phyloP scores from a whole-genome alignment of 1,140 invertebrate genomes.

The Metaphire vulgaris region DNA sequence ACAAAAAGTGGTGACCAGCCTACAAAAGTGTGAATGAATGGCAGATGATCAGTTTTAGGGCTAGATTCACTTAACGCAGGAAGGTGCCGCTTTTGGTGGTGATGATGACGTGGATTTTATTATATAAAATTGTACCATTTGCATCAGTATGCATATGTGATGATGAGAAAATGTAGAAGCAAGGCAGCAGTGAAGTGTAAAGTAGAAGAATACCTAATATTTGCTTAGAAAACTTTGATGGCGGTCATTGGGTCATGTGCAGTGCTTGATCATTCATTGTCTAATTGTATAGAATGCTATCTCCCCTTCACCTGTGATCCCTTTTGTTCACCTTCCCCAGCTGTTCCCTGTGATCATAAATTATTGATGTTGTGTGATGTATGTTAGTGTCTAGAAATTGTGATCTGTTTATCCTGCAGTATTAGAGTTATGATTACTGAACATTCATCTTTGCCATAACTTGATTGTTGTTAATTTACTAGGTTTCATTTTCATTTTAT shows the following conservation, averaged over 20 bases:
- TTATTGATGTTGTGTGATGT: not conserved
- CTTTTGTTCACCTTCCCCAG: not conserved
- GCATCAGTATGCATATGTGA: not conserved
- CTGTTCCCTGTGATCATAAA: not conserved
- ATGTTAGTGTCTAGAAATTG: not conserved
- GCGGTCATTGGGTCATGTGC: too few species aligned
- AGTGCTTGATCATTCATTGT: too few species aligned
- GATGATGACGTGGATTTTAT: not conserved
- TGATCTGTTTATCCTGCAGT: not conserved
- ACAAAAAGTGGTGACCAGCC: not conserved
- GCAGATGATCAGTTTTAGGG: not conserved
- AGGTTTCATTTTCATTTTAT: too few species aligned
- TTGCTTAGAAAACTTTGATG: too few species aligned
- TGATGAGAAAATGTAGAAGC: not conserved
- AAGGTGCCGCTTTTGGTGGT: not conserved
- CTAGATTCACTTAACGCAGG: not conserved
- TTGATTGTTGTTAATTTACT: too few species aligned
- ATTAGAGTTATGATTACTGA: too few species aligned
- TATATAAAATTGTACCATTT: not conserved
- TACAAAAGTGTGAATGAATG: constrained; percentile 5
- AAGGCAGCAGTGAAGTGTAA: not conserved
- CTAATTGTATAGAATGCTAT: not conserved
- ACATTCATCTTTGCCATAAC: too few species aligned
- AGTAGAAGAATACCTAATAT: too few species aligned
- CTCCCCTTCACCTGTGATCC: not conserved